Evolutionary conservation across 2,797 vertebrate genomes (phyloP).

Genomic region (Lepus townsendii): DNA sequence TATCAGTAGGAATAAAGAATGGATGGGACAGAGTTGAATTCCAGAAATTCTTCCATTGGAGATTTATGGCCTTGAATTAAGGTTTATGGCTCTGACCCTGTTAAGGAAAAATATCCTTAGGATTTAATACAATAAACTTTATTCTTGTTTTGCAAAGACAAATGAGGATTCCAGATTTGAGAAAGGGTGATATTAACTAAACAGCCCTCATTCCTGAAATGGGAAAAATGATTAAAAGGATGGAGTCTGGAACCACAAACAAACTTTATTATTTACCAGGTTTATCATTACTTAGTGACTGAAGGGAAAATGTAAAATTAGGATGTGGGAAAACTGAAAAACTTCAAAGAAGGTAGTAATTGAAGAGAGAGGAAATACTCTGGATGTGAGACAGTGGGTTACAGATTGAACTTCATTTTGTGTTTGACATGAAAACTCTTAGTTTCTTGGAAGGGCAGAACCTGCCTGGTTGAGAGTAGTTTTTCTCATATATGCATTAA

Average conservation of each 20-base stretch:
- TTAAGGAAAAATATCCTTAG: constrained; percentile 34
- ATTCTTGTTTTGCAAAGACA: constrained; percentile 63
- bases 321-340: background rate
- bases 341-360: background rate
- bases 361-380: background rate
- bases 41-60: constrained; percentile 64
- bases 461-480: background rate
- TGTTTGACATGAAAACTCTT: background rate
- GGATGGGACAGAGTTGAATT: constrained; percentile 60
- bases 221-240: background rate
- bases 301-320: constrained; percentile 30
- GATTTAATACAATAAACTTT: constrained; percentile 24
- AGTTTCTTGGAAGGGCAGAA: background rate
- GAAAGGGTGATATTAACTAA: constrained; percentile 4
- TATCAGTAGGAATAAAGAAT: constrained; percentile 22
- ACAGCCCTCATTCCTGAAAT: constrained; percentile 15
- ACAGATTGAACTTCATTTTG: background rate
- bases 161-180: background rate
- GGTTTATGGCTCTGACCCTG: constrained; percentile 50
- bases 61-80: constrained; percentile 70
- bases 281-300: background rate
- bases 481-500: background rate
- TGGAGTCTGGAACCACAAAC: background rate
- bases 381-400: background rate
- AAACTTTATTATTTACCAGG: background rate